Percentiles rank a stretch among this genome's conserved stretches.
phyloP scores from a whole-genome alignment of 2,797 vertebrate species.

The Corythornis leucogaster region DNA sequence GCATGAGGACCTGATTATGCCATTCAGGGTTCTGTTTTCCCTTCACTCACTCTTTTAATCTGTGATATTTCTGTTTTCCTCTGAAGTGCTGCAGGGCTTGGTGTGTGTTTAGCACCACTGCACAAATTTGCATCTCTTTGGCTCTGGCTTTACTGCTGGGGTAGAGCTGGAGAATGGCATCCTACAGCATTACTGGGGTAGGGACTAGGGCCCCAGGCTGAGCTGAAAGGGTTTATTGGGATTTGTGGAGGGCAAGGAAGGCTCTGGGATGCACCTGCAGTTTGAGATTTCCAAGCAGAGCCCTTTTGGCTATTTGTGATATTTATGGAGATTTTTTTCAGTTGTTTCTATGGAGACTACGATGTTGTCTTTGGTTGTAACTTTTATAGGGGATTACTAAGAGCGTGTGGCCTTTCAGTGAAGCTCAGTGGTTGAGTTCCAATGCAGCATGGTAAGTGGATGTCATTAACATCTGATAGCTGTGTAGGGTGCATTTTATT shows the following conservation, averaged over 20 bases:
- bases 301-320: background rate
- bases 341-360: conserved; percentile 46
- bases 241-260: background rate
- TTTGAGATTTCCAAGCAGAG: background rate
- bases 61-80: background rate
- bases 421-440: background rate
- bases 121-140: background rate
- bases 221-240: background rate
- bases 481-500: background rate
- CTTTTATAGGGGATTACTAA: background rate
- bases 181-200: fast-evolving
- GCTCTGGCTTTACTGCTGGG: background rate
- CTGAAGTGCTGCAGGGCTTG: fast-evolving
- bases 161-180: fast-evolving
- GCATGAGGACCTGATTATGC: fast-evolving
- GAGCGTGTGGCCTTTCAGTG: background rate
- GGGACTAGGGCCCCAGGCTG: background rate
- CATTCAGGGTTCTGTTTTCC: background rate
- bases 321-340: background rate
- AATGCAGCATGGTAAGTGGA: background rate
- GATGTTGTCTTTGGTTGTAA: background rate
- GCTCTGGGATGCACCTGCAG: background rate
- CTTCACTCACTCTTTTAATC: background rate
- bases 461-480: background rate
- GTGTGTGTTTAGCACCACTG: background rate